Base-by-base conservation (phyloP, 2,888 invertebrate genomes). In the Luperina nickerlii region DNA sequence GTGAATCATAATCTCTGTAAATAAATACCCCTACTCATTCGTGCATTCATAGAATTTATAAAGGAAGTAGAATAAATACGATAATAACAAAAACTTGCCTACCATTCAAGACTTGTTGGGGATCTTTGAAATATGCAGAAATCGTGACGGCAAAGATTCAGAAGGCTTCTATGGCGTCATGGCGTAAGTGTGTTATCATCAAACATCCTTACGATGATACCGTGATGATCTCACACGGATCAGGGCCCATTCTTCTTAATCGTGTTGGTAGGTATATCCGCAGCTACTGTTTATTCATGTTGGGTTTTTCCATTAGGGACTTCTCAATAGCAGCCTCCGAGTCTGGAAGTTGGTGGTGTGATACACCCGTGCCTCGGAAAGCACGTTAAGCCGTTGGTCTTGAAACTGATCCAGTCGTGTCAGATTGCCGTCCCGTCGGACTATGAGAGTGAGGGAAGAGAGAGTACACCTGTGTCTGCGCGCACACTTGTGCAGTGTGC, bases 151-250 rank as follows among this genome's bases (percentile, higher is more conserved):
- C 42, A 38, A 83, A 79, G 77, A 82, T 83, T 84, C 65, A 80
- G 68, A 82, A 79, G 62, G 81, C 83, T 84, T 84, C 79, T 20
- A 72, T 84, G 75, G 87, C 91, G 88, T 90, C 88, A 91, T 65
- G 74, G 27, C 74, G 83, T 86, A 82, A n/a, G 80, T 85, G 86
- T 89, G 82, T 77, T 91, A 89, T 89, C 88, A 89, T 85, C 79
- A 67, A 77, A 84, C 80, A 90, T 90, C 89, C 88, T 88, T 84
- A 75, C 67, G 71, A 87, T 90, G 90, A 90, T 88, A 86, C 87
- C 86, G 85, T 79, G 85, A 88, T 90, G 91, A 90, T 87, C 84
- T 90, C 89, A 87, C 60, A 63, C 68, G 54, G 74, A 88, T 87
- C 83, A 85, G 79, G 76, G 71, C 18, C 45, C 38, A 74, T 83